A percentile compares a stretch with the other conserved stretches of the same genome.
Conservation (phyloP, 2,888 invertebrate species). For the Dryobotodes eremita region DNA sequence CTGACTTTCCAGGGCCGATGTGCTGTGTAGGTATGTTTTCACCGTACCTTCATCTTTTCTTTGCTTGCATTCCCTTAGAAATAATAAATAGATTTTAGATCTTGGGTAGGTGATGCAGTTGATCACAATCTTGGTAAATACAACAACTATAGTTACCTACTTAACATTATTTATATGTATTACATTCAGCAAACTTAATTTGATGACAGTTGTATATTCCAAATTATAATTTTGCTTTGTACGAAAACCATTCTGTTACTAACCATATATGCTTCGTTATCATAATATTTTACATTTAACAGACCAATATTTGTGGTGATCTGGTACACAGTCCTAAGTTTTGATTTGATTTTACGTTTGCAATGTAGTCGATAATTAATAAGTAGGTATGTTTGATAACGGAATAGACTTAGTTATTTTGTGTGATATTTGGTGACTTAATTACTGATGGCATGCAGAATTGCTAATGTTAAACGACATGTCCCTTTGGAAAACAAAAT, state of each 20-base stretch:
- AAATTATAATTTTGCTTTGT: no score
- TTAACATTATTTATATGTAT: no score
- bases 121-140: neutral
- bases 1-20: neutral
- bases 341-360: constrained; percentile 6
- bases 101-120: neutral
- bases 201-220: no score
- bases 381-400: constrained; percentile 1
- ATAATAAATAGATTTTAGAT: neutral
- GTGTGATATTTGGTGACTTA: neutral
- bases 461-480: neutral
- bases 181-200: no score
- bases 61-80: neutral
- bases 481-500: neutral
- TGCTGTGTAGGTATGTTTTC: neutral
- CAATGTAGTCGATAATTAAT: constrained; percentile 15
- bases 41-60: neutral
- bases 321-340: no score
- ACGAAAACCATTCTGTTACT: no score
- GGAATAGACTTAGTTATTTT: neutral
- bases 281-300: neutral
- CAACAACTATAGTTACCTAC: no score
- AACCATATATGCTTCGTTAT: neutral
- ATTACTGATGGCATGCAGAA: neutral
- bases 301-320: no score